A percentile compares a stretch with the other conserved stretches of the same genome.
Evolutionary conservation across 2,797 vertebrate species (phyloP).

Genomic region (Aphelocoma californica): DNA sequence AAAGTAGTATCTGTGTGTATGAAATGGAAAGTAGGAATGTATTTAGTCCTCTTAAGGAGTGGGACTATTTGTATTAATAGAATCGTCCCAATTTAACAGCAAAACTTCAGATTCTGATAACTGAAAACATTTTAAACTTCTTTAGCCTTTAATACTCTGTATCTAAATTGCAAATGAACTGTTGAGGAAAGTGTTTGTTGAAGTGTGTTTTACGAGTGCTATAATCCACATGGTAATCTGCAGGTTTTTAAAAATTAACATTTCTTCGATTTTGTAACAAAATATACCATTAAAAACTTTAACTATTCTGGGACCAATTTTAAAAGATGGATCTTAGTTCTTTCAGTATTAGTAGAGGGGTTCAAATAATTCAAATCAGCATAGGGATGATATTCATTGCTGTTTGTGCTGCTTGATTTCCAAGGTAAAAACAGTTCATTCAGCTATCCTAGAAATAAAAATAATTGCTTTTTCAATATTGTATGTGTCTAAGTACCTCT

Average conservation of each 20-base stretch:
- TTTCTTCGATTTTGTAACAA: not conserved
- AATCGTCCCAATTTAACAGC: not conserved
- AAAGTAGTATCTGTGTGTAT: not conserved
- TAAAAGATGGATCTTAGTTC: not conserved
- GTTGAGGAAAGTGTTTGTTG: not conserved
- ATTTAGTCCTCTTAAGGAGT: not conserved
- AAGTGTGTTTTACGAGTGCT: not conserved
- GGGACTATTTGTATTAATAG: not conserved
- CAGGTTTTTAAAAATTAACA: not conserved
- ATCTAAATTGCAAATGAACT: not conserved
- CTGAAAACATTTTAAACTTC: not conserved
- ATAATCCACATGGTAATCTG: not conserved
- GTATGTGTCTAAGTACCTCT: not conserved
- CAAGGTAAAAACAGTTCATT: not conserved
- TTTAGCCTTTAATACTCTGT: not conserved
- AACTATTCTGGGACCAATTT: not conserved
- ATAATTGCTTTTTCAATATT: not conserved
- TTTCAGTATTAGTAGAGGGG: not conserved
- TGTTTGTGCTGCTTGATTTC: not conserved
- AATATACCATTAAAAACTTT: not conserved
- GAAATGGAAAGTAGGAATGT: not conserved
- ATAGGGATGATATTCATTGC: not conserved
- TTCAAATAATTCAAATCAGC: not conserved
- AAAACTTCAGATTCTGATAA: not conserved
- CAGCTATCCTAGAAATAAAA: not conserved